Conservation (phyloP, 2,888 invertebrate genomes). For the Pollenia angustigena region DNA sequence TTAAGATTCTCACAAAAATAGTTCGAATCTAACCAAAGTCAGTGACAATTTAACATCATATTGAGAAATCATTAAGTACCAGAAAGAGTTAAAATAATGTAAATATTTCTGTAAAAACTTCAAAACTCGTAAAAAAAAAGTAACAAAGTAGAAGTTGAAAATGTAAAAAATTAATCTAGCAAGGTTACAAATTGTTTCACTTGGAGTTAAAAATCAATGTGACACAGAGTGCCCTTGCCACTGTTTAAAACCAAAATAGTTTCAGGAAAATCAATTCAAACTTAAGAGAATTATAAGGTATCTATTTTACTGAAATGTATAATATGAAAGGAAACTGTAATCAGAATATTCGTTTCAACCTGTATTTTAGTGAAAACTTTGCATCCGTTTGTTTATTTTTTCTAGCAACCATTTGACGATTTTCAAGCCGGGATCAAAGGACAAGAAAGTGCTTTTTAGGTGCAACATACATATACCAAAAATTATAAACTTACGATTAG, state of each 20-base stretch:
- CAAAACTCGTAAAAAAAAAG: not conserved
- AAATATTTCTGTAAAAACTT: slow-evolving; percentile 13
- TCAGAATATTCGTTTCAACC: slow-evolving; percentile 65
- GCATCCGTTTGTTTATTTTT: slow-evolving; percentile 39
- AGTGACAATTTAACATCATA: slow-evolving; percentile 81
- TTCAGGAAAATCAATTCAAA: not conserved
- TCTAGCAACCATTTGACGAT: not conserved
- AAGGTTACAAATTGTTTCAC: slow-evolving; percentile 66
- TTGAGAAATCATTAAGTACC: not conserved
- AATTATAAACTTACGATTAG: too few species aligned
- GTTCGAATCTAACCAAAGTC: slow-evolving; percentile 79
- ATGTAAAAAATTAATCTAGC: slow-evolving; percentile 60
- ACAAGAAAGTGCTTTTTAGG: too few species aligned
- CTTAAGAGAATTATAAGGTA: not conserved
- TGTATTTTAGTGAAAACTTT: slow-evolving; percentile 58
- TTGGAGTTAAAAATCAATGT: slow-evolving; percentile 41
- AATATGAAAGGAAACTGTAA: slow-evolving; percentile 46
- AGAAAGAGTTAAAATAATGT: not conserved
- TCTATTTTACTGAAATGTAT: not conserved
- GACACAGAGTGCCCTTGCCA: slow-evolving; percentile 75
- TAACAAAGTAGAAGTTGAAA: slow-evolving; percentile 28
- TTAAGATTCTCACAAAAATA: slow-evolving; percentile 79
- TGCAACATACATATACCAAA: too few species aligned
- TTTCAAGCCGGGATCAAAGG: too few species aligned
- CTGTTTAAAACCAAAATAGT: not conserved